Percentiles rank a stretch among this genome's conserved stretches.
These are phyloP conservation scores for Mixornis gularis DNA, from an alignment of 2,113 vertebrate species.

Conservation along the genomic window DNA sequence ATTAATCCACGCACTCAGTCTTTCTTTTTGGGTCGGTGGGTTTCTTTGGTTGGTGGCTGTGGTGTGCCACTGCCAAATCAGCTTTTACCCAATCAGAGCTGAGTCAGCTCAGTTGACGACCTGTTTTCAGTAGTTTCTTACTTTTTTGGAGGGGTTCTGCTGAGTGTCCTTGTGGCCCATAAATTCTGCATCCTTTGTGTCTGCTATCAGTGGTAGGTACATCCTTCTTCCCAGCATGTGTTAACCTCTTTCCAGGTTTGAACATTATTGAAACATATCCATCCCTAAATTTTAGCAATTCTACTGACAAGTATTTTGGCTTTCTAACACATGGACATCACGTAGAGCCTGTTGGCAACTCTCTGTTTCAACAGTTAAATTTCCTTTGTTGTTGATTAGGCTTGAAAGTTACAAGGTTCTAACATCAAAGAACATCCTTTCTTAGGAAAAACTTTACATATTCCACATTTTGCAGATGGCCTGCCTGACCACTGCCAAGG, in stretches of 20 bases:
- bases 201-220: fast-evolving
- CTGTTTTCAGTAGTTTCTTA: neutral
- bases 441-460: neutral
- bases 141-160: neutral
- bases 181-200: neutral
- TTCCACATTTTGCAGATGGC: neutral
- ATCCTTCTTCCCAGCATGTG: neutral
- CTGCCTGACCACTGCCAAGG: neutral
- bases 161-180: neutral
- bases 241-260: neutral
- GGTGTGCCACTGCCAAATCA: neutral
- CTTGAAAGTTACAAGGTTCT: neutral
- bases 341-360: neutral
- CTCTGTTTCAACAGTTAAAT: neutral
- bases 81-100: neutral
- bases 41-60: neutral
- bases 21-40: neutral
- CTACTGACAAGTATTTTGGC: fast-evolving
- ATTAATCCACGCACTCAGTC: fast-evolving
- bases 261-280: neutral
- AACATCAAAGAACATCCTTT: neutral
- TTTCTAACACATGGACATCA: neutral
- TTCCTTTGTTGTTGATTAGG: neutral
- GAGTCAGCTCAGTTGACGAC: neutral
- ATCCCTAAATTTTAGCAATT: neutral